These are phyloP conservation scores for Stichopus horrens DNA, from an alignment of 53 echinoderm and acorn worm genomes.

Conservation along the genomic window DNA sequence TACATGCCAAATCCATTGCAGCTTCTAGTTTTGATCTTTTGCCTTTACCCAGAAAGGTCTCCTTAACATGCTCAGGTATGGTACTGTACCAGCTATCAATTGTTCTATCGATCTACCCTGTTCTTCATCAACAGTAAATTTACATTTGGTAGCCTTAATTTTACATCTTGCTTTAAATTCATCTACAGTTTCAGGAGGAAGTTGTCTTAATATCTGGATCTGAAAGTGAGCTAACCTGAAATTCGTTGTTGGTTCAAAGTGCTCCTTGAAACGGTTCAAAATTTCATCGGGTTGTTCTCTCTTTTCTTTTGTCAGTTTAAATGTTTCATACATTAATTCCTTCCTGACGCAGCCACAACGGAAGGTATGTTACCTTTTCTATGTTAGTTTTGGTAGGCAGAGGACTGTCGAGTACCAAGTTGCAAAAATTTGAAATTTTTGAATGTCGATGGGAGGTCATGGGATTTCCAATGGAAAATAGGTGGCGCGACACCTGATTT, in stretches of 20 bases:
- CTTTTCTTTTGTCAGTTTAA: too few species aligned
- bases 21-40: conserved; percentile 47
- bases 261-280: conserved; percentile 15
- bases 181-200: conserved; percentile 4
- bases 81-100: conserved; percentile 49
- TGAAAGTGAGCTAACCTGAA: conserved; percentile 31
- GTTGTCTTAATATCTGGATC: conserved; percentile 29
- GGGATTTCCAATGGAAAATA: too few species aligned
- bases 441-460: conserved; percentile 51
- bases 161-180: conserved; percentile 46
- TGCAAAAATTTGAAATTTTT: not conserved
- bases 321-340: too few species aligned
- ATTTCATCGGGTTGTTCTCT: not conserved
- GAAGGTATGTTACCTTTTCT: too few species aligned
- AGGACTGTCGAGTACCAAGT: too few species aligned
- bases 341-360: too few species aligned
- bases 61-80: conserved; percentile 42
- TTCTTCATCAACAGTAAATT: conserved; percentile 47
- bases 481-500: too few species aligned
- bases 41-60: conserved; percentile 49
- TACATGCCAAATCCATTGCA: conserved; percentile 52
- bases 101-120: conserved; percentile 34
- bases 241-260: conserved; percentile 54
- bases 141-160: conserved; percentile 47
- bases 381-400: not conserved